Evolutionary conservation across 2,113 vertebrate species (phyloP).

Genomic region (Vicugna pacos): DNA sequence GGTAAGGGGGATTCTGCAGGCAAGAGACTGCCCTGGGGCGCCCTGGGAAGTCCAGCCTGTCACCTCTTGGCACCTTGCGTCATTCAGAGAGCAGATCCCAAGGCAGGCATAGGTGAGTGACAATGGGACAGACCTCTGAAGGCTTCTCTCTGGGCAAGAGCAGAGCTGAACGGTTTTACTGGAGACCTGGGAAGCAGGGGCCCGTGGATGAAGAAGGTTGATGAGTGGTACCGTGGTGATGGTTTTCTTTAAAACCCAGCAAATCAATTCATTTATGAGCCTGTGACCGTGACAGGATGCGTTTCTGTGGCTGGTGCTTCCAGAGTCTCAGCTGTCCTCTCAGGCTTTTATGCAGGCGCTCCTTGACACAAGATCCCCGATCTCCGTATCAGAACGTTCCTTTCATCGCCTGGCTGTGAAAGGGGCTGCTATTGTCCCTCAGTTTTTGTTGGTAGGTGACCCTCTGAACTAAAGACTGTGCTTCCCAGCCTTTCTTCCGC

Average conservation of each 20-base stretch:
- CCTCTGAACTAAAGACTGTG: not conserved
- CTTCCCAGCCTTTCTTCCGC: not conserved
- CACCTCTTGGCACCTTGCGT: not conserved
- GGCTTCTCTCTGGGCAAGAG: not conserved
- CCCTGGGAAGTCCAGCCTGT: not conserved
- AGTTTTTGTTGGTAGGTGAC: not conserved
- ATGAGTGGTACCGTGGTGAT: accelerated
- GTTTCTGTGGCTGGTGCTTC: not conserved
- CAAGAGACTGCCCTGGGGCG: not conserved
- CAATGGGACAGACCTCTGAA: not conserved
- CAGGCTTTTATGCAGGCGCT: not conserved
- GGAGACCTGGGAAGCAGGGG: not conserved
- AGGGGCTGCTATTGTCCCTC: not conserved
- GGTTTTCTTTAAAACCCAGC: not conserved
- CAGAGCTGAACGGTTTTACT: not conserved
- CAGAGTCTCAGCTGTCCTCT: not conserved
- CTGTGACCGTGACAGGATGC: not conserved
- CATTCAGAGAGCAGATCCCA: not conserved
- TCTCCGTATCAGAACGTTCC: not conserved
- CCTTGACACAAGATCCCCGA: not conserved
- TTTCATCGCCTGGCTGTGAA: not conserved
- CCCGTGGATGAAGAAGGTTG: no score
- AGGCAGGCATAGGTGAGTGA: accelerated
- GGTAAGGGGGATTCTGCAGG: not conserved
- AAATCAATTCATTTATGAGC: not conserved